Conservation (phyloP, 2,888 invertebrate genomes). For the Polyommatus iphigenia region DNA sequence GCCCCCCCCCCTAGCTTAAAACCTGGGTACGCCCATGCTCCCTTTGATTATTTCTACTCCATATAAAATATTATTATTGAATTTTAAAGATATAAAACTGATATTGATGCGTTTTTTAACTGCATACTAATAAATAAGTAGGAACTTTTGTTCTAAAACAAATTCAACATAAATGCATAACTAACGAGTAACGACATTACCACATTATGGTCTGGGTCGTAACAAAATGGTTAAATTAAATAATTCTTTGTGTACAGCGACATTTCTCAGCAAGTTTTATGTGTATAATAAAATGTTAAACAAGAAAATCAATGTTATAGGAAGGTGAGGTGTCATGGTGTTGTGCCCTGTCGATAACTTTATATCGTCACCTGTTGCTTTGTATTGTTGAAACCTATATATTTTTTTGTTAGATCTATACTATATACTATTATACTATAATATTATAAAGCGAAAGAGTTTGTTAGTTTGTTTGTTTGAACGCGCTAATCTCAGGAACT, state of each 20-base stretch:
- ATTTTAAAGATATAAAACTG: too few species aligned
- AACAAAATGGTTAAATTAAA: slow-evolving; percentile 13
- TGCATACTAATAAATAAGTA: background rate
- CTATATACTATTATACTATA: too few species aligned
- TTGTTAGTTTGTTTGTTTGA: too few species aligned
- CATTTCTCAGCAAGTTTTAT: slow-evolving; percentile 23
- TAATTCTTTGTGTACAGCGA: background rate
- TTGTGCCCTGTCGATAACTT: background rate
- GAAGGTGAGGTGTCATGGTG: slow-evolving; percentile 6
- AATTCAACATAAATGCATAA: background rate
- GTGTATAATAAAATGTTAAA: slow-evolving; percentile 13
- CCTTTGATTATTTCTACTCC: too few species aligned
- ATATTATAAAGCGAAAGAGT: too few species aligned
- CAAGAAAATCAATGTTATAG: slow-evolving; percentile 23
- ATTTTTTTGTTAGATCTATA: background rate
- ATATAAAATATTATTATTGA: too few species aligned
- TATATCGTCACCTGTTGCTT: background rate
- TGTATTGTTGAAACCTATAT: background rate
- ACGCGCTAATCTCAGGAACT: too few species aligned
- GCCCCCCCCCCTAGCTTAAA: too few species aligned
- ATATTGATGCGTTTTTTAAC: too few species aligned
- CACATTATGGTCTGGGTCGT: background rate
- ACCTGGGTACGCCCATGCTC: too few species aligned
- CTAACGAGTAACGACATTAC: background rate
- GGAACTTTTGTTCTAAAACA: background rate